Percentiles rank a stretch among this genome's conserved stretches.
These are phyloP conservation scores for Danio kyathit DNA, from an alignment of 2,797 vertebrate genomes.

Conservation along the genomic window DNA sequence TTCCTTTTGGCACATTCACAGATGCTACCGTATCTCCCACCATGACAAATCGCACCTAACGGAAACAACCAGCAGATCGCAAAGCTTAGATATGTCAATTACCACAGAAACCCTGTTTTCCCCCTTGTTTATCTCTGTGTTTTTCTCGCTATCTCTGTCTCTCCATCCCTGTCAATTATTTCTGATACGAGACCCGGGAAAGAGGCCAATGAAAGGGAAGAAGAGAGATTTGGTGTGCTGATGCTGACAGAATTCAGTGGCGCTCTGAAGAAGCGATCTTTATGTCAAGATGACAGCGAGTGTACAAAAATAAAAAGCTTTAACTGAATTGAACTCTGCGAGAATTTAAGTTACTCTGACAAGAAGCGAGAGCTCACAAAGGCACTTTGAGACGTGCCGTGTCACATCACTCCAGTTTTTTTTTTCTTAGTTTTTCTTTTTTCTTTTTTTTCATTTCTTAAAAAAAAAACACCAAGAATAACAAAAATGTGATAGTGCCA, in stretches of 20 bases:
- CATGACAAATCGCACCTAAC: slow-evolving; percentile 4
- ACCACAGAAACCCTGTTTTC: slow-evolving; percentile 7
- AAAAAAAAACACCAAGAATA: not conserved
- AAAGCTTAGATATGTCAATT: slow-evolving; percentile 39
- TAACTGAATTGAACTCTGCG: slow-evolving; percentile 4
- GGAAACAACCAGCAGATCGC: not conserved
- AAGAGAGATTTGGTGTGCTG: slow-evolving; percentile 19
- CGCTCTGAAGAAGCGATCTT: not conserved
- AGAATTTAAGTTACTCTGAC: not conserved
- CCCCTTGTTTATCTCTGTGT: slow-evolving; percentile 1
- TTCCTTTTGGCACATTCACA: slow-evolving; percentile 11
- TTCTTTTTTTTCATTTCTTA: not conserved
- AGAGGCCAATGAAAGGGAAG: slow-evolving; percentile 8
- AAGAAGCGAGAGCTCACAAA: not conserved
- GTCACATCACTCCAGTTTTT: not conserved
- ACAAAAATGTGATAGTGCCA: not conserved
- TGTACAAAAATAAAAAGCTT: slow-evolving; percentile 9
- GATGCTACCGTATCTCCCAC: not conserved
- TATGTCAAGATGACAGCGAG: not conserved
- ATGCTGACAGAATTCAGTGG: slow-evolving; percentile 13
- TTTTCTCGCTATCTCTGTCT: slow-evolving; percentile 24
- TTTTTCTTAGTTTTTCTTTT: no score
- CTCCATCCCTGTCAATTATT: slow-evolving; percentile 35
- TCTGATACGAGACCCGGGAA: slow-evolving; percentile 11
- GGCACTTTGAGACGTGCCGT: not conserved